Base-by-base conservation (phyloP, 2,113 vertebrate genomes). In the Antennarius striatus region DNA sequence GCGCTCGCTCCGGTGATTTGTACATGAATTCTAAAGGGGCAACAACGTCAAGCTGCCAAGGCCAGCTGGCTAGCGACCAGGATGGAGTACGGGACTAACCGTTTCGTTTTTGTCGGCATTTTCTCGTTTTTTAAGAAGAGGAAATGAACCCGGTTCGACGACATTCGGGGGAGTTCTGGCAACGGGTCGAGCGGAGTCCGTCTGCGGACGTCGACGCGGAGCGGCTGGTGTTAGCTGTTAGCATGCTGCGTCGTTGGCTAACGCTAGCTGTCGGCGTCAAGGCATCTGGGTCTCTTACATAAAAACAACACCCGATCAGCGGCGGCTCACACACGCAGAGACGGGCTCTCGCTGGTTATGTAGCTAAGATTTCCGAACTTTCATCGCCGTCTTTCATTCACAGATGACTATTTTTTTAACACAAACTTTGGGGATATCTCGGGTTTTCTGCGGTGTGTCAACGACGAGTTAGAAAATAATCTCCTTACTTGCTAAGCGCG, bases 21-120 rank as follows among this genome's bases (percentile, higher is more conserved):
- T n/a, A 30, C 49, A 4, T 17, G 46, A 54, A 53, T 76, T 72
- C 69, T 59, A 49, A 58, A 63, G 48, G 56, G 65, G 63, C 36
- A 54, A 48, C 69, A 77, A 73, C 54, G 61, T 60, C 53, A 75
- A 83, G 74, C 68, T n/a, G 48, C 11, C 5, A 54, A 17, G 51
- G 80, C 81, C 86, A 85, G 50, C 75, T 71, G 69, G 66, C 46
- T 68, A 80, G 32, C 54, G 50, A 54, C 45, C 53, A 53, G 56
- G 28, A 76, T 64, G 72, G 43, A 59, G 11, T 39, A 15, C n/a
- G 10, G 4, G 10, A 12, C 16, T 0, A 12, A 1, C 0, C 5
- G 11, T 5, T 32, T 30, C 28, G 0, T 54, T 80, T 71, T 55
- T 29, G 10, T 12, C 12, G 7, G 5, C 1, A 14, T 42, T 58